Base-by-base conservation (phyloP, 2,888 invertebrate genomes). In the Coenonympha glycerion region DNA sequence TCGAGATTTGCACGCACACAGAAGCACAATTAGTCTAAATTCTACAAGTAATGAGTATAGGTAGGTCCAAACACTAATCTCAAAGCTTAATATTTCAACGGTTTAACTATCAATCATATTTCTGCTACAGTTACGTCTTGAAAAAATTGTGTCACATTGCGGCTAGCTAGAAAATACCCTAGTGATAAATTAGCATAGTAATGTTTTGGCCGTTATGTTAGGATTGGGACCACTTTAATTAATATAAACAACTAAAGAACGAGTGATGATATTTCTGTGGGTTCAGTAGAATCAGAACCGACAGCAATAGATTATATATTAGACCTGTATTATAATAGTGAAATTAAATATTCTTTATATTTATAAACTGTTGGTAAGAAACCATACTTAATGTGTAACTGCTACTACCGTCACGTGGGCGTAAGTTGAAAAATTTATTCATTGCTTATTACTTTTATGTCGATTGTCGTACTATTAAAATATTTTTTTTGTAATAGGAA, bases 121-220 rank as follows among this genome's bases (percentile, higher is more conserved):
- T 79, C 73, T 69, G 81, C 83, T 81, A 87, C 85, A 86, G 85
- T 86, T 86, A 85, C 71, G 71, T 76, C 72, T 73, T 69, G 74
- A 79, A 80, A 83, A 81, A 86, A 83, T 78, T 81, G 68, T 87
- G 86, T 85, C 86, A 83, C 78, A 78, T 79, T 81, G 76, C 84
- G 81, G 81, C 81, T 83, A 79, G 71, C 72, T 72, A 80, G 80
- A 80, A 84, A 82, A 80, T 80, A 83, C 79, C 82, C 78, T 76
- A 80, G 83, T 79, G 83, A 85, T 84, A 81, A 83, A 87, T 86
- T 86, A 77, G 79, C 85, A 85, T 85, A 85, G 77, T 83, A 82
- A 84, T 83, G 79, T 75, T 73, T 70, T 60, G 60, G 76, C 86
- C 85, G 86, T 85, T 85, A 86, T 78, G 66, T 76, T 72, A 68